Conservation (phyloP, 2,797 vertebrate species). For the Chromobotia macracanthus region DNA sequence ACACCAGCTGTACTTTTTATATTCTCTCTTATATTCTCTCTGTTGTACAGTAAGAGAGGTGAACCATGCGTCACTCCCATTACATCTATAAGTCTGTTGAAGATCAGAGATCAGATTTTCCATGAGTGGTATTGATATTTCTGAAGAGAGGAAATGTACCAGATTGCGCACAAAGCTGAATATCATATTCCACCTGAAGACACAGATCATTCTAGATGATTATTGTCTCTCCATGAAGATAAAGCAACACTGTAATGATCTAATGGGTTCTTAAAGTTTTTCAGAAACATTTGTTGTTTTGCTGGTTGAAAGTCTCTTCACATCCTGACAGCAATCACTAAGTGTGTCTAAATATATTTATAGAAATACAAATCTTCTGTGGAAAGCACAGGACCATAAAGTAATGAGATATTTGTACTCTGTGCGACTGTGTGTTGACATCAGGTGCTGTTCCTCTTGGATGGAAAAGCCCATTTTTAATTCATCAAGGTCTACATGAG, state of each 20-base stretch:
- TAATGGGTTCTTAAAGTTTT: neutral
- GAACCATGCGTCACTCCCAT: too few relatives aligned
- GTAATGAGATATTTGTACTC: neutral
- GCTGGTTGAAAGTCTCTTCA: too few relatives aligned
- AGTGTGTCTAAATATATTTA: too few relatives aligned
- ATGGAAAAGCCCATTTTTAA: constrained; percentile 19
- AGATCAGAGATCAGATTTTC: constrained; percentile 1
- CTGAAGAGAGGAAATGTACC: neutral
- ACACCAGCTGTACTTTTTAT: constrained; percentile 20
- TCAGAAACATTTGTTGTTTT: too few relatives aligned
- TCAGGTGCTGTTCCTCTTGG: constrained; percentile 14
- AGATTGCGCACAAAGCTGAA: constrained; percentile 1
- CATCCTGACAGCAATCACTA: too few relatives aligned
- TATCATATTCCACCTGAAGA: constrained; percentile 31
- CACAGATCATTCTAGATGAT: neutral
- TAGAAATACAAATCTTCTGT: too few relatives aligned
- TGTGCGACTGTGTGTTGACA: neutral
- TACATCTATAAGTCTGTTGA: too few relatives aligned
- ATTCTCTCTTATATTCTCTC: too few relatives aligned
- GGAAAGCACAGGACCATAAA: too few relatives aligned
- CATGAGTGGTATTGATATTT: constrained; percentile 1
- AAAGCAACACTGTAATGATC: neutral
- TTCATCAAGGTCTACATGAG: constrained; percentile 8
- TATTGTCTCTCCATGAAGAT: neutral
- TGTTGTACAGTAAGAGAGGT: too few relatives aligned